Percentiles rank a stretch among this genome's conserved stretches.
These are phyloP conservation scores for Zaprionus taronus DNA, from an alignment of 1,140 invertebrate genomes.

Conservation along the genomic window DNA sequence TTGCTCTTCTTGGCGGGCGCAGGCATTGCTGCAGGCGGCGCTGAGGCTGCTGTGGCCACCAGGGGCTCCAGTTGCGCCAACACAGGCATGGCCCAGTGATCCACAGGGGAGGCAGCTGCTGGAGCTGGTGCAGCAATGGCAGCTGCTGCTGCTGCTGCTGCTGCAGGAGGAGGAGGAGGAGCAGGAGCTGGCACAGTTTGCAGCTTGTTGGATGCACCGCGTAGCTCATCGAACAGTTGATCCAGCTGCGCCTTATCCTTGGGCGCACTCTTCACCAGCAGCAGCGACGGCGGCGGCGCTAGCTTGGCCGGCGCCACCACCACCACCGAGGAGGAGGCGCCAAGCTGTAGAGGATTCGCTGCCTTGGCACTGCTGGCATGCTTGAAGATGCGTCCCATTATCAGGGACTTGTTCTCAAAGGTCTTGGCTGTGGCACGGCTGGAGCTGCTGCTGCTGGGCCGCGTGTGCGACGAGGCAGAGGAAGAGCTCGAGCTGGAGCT, in stretches of 20 bases:
- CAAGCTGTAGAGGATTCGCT: background rate
- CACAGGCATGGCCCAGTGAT: constrained; percentile 13
- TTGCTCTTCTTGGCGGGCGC: constrained; percentile 15
- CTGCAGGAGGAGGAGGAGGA: constrained; percentile 1
- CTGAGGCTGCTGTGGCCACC: constrained; percentile 44
- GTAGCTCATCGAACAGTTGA: constrained; percentile 77
- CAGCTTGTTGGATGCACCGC: constrained; percentile 44
- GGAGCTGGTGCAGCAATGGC: background rate
- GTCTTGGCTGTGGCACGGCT: constrained; percentile 79
- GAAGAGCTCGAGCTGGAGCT: constrained; percentile 54
- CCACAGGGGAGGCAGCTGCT: background rate
- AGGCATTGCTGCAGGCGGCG: constrained; percentile 37
- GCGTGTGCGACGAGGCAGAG: constrained; percentile 23
- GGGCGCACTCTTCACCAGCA: constrained; percentile 47
- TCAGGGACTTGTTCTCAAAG: constrained; percentile 85
- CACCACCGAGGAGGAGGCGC: background rate
- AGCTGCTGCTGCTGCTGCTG: background rate
- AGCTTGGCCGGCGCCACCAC: constrained; percentile 23
- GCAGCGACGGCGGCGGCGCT: background rate
- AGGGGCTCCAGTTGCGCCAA: constrained; percentile 44
- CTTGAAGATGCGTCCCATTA: constrained; percentile 86
- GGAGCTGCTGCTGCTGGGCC: constrained; percentile 64
- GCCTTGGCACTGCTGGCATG: constrained; percentile 84
- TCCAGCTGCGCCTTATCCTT: constrained; percentile 78
- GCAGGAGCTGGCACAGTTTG: constrained; percentile 25